Evolutionary conservation across 37 sponge, comb jelly and placozoan genomes (phyloP).

Genomic region (Haliclona indistincta): DNA sequence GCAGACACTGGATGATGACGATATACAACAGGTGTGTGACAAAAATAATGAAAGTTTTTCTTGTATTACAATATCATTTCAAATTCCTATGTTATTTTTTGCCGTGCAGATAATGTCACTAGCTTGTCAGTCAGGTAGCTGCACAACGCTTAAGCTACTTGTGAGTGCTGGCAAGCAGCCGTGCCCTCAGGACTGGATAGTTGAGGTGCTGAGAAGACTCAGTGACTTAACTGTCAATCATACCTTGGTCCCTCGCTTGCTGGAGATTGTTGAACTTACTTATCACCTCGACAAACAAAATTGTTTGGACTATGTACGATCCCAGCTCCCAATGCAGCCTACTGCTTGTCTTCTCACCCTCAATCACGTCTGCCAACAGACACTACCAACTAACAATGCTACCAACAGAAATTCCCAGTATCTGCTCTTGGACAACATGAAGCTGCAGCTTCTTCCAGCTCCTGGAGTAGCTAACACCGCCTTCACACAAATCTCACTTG

Average conservation of each 20-base stretch:
- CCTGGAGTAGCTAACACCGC: constrained; percentile 13
- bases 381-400: too few relatives aligned
- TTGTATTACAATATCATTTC: neutral
- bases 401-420: neutral
- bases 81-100: neutral
- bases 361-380: constrained; percentile 8
- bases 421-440: neutral
- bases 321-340: constrained; percentile 15
- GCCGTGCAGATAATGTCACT: constrained; percentile 21
- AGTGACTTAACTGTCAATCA: neutral
- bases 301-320: constrained; percentile 18
- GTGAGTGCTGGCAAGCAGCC: constrained; percentile 9
- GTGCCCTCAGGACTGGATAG: constrained; percentile 15
- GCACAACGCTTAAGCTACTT: constrained; percentile 46
- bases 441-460: constrained; percentile 15
- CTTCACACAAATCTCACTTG: constrained; percentile 49
- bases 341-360: constrained; percentile 28
- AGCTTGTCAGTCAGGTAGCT: constrained; percentile 45
- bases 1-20: constrained; percentile 7
- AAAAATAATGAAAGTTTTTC: neutral
- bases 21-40: constrained; percentile 21
- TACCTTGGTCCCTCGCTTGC: neutral
- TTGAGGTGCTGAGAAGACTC: constrained; percentile 18
- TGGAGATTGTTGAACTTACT: constrained; percentile 14
- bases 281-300: constrained; percentile 31